Evolutionary conservation across 1,140 invertebrate genomes (phyloP).

Genomic region (Drosophila asahinai): DNA sequence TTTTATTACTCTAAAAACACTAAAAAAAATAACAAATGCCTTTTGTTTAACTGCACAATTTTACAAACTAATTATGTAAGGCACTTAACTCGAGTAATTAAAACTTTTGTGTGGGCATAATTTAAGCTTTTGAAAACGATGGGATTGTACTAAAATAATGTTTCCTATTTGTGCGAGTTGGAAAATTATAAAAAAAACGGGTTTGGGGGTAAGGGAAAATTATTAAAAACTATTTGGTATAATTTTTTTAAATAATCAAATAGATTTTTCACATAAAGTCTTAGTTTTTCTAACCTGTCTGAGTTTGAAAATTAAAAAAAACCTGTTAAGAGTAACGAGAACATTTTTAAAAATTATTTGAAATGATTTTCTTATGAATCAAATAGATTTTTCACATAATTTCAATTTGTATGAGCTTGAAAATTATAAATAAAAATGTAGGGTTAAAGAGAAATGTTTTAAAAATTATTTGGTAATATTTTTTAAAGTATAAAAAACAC

Average conservation of each 20-base stretch:
- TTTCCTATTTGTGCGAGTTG: background rate
- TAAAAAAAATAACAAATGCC: conserved; percentile 1
- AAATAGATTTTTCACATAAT: too few relatives aligned
- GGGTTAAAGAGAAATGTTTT: too few relatives aligned
- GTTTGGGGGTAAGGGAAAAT: background rate
- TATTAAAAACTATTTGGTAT: background rate
- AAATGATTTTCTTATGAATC: background rate
- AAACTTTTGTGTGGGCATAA: background rate
- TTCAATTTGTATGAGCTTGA: too few relatives aligned
- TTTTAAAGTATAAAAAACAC: too few relatives aligned
- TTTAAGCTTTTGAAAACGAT: background rate
- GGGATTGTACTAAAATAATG: background rate
- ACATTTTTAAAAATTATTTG: background rate
- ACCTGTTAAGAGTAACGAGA: too few relatives aligned
- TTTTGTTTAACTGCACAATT: conserved; percentile 9
- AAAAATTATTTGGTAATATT: too few relatives aligned
- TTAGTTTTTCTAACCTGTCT: background rate
- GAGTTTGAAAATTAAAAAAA: background rate
- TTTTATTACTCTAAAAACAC: background rate
- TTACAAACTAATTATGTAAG: conserved; percentile 13
- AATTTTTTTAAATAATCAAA: background rate
- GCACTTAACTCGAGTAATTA: conserved; percentile 13
- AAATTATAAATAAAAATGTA: too few relatives aligned
- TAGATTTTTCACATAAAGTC: background rate
- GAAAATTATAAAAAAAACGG: background rate